Evolutionary conservation across 2,113 vertebrate species (phyloP).

Genomic region (Oncorhynchus clarkii): DNA sequence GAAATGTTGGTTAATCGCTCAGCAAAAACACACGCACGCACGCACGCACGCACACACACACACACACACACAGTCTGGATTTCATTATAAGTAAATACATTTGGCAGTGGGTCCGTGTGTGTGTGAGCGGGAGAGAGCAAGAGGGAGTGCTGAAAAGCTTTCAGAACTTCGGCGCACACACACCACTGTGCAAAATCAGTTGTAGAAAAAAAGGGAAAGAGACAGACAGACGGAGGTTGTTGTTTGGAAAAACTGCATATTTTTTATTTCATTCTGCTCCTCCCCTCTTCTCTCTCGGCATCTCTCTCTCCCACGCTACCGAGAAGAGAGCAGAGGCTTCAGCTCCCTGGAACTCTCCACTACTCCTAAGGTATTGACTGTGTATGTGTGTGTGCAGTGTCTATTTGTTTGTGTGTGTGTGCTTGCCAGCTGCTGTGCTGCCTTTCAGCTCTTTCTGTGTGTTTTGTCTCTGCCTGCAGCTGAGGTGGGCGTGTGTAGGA

Average conservation of each 20-base stretch:
- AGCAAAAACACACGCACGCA: too few relatives aligned
- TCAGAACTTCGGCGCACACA: not conserved
- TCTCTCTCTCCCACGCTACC: conserved; percentile 69
- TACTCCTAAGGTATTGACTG: conserved; percentile 47
- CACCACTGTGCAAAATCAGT: not conserved
- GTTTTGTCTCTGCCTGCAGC: conserved; percentile 40
- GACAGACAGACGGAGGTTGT: conserved; percentile 36
- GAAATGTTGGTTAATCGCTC: too few relatives aligned
- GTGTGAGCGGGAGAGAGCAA: conserved; percentile 4
- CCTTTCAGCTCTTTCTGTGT: not conserved
- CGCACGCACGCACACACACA: too few relatives aligned
- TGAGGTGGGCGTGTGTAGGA: conserved; percentile 64
- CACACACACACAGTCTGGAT: conserved; percentile 43
- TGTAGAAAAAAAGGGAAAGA: conserved; percentile 9
- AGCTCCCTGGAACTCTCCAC: conserved; percentile 56
- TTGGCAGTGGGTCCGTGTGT: conserved; percentile 25
- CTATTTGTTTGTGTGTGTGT: not conserved
- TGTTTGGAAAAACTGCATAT: conserved; percentile 32
- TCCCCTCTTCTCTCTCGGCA: conserved; percentile 41
- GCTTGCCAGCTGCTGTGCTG: not conserved
- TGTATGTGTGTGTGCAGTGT: too few relatives aligned
- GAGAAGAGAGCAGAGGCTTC: conserved; percentile 45
- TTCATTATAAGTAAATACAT: conserved; percentile 56
- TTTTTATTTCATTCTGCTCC: too few relatives aligned
- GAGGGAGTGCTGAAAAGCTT: not conserved